phyloP scores from a whole-genome alignment of 2,888 invertebrate species.

The Metacarcinus magister region DNA sequence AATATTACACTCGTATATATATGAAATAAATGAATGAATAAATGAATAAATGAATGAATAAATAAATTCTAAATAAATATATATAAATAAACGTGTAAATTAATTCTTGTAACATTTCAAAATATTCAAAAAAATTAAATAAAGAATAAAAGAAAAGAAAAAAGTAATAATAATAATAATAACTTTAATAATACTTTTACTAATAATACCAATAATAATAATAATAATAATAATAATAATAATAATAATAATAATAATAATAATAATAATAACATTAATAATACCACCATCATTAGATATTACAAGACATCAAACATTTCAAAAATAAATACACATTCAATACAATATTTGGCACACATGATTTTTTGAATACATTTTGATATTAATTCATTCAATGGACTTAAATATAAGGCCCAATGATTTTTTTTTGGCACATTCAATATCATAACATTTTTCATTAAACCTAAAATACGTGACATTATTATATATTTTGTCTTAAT shows the following conservation, averaged over 20 bases:
- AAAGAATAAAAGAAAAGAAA: not conserved
- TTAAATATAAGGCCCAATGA: not conserved
- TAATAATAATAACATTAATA: conserved; percentile 22
- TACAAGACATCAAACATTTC: not conserved
- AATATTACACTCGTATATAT: no score
- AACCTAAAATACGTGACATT: not conserved
- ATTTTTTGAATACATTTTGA: not conserved
- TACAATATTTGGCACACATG: not conserved
- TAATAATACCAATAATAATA: not conserved
- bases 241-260: conserved; percentile 28
- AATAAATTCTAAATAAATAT: no score
- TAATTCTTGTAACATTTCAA: no score
- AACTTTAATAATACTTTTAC: no score
- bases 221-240: not conserved
- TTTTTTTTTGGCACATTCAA: conserved; percentile 3
- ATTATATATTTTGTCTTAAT: not conserved
- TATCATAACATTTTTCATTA: not conserved
- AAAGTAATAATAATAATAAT: not conserved
- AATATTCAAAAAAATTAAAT: no score
- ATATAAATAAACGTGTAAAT: not conserved
- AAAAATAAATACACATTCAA: not conserved
- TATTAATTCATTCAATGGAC: not conserved
- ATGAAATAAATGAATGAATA: no score
- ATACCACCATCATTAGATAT: not conserved
- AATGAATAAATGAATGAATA: no score